Evolutionary conservation across 2,888 invertebrate genomes (phyloP).

Genomic region (Ormyrus labotus): DNA sequence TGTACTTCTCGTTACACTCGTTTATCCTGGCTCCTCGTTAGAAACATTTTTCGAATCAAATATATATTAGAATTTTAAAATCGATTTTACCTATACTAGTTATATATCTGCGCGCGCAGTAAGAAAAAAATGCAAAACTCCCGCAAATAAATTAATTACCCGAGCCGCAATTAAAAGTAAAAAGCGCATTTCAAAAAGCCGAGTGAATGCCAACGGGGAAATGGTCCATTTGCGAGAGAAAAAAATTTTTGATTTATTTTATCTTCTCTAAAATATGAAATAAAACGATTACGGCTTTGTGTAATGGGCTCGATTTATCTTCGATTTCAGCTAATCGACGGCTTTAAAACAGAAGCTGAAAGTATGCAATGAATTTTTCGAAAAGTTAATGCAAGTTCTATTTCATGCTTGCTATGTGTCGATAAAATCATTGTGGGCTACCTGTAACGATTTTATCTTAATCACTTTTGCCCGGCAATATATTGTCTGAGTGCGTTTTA

Average conservation of each 20-base stretch:
- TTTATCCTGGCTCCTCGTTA: too few species aligned
- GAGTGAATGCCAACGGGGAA: too few species aligned
- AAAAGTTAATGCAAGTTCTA: background rate
- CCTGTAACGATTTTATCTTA: conserved; percentile 15
- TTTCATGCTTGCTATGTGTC: conserved; percentile 1
- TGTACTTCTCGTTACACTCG: background rate
- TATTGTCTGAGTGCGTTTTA: background rate
- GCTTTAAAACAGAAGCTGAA: conserved; percentile 18
- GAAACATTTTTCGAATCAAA: too few species aligned
- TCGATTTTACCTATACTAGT: too few species aligned
- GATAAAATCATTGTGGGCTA: conserved; percentile 8
- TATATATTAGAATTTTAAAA: too few species aligned
- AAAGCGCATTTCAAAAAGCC: too few species aligned
- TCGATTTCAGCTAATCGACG: conserved; percentile 9
- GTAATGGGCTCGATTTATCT: background rate
- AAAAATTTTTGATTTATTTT: conserved; percentile 4
- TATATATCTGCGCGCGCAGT: too few species aligned
- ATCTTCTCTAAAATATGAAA: conserved; percentile 11
- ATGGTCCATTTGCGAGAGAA: background rate
- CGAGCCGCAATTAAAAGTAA: too few species aligned
- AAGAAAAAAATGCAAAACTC: too few species aligned
- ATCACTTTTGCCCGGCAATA: conserved; percentile 5
- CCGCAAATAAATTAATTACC: too few species aligned
- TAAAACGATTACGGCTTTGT: background rate
- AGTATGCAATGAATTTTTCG: background rate